Evolutionary conservation across 2,888 invertebrate species (phyloP), one percentile per base, ranked within the genome.

Genomic region (Sesamia inferens): DNA sequence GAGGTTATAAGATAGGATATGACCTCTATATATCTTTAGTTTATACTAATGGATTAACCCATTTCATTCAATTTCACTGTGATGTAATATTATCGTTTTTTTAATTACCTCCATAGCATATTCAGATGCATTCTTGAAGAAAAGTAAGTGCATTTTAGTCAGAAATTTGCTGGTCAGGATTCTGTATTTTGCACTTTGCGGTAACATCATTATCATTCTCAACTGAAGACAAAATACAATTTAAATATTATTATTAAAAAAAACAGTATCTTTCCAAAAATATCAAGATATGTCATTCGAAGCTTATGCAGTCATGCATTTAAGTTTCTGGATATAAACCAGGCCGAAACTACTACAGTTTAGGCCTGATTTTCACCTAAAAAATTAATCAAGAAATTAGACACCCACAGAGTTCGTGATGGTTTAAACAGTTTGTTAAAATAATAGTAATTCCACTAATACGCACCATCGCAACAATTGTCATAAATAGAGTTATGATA

Each of bases 141-240:
- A 76, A 22, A 76, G 51, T 6, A 82, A 58, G 13, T 82, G 83
- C 57, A 71, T 71, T 64, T 83, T 47, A 8, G 70, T 79, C 5
- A 82, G 14, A 55, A 62, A 82, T 16, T 0, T 5, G 6, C 16
- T 0, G 2, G 44, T 0, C 16, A 69, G 24, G 1, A 48, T 58
- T 57, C 63, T 74, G 58, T 71, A 83, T 39, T 48, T 71, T 16
- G 0, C 51, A 42, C 22, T 14, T 11, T 55, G 44, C n/a, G 77
- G 79, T 3, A 83, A 44, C 0, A 76, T 59, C 0, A 66, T 5
- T 10, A 79, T 0, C 7, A 61, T 8, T 39, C 83, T 71, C 2
- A 63, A 7, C 82, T 82, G 70, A 13, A 63, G 24, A 61, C 55
- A 61, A 74, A 31, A 67, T 2, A 39, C 1, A 24, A 31, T 31